These are phyloP conservation scores for Trochalopteron elliotii DNA, from an alignment of 2,113 vertebrate genomes.

Conservation along the genomic window DNA sequence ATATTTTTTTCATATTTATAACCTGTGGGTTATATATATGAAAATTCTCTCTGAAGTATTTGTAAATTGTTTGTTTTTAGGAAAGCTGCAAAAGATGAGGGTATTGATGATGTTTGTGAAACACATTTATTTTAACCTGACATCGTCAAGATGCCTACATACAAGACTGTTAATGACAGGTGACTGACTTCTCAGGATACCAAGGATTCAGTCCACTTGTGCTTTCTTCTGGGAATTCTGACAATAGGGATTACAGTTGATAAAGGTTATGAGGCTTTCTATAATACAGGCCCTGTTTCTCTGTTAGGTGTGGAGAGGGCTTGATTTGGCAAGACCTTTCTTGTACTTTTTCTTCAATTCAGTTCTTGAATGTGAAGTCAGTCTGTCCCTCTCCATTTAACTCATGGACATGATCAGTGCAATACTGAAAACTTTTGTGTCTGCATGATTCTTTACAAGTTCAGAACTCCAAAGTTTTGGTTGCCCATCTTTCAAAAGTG, in stretches of 20 bases:
- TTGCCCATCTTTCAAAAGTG: neutral
- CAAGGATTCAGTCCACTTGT: neutral
- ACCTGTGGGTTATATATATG: neutral
- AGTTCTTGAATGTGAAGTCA: neutral
- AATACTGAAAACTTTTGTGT: neutral
- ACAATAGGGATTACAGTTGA: neutral
- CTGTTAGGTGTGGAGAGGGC: neutral
- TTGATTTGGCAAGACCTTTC: neutral
- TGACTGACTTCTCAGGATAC: neutral
- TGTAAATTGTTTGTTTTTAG: neutral
- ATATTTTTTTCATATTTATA: neutral
- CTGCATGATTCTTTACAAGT: neutral
- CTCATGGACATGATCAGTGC: neutral
- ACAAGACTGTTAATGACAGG: neutral
- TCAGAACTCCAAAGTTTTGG: neutral
- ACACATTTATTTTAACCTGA: neutral
- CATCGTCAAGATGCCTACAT: neutral
- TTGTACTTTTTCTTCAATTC: neutral
- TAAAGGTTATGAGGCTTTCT: neutral
- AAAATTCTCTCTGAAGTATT: neutral
- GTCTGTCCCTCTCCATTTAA: neutral
- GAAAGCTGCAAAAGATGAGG: neutral
- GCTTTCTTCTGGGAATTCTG: neutral
- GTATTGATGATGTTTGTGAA: neutral
- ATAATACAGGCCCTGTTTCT: neutral